A percentile compares a stretch with the other conserved stretches of the same genome.
Conservation (phyloP, 2,113 vertebrate species). For the Cnemophilus loriae region DNA sequence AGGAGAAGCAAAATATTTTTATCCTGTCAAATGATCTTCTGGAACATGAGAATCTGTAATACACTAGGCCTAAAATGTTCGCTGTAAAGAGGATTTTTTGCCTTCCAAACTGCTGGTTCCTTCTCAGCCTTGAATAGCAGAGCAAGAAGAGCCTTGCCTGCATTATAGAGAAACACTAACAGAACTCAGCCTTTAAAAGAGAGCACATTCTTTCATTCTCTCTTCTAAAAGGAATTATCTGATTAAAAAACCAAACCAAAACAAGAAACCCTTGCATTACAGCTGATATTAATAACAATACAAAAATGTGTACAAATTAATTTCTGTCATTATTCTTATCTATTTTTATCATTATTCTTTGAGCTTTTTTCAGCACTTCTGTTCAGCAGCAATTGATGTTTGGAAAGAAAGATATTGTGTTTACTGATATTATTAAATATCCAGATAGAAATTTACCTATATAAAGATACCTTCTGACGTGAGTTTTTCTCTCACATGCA, state of each 20-base stretch:
- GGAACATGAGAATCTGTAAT: not conserved
- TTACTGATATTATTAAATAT: not conserved
- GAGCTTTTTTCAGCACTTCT: not conserved
- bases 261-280: not conserved
- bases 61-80: not conserved
- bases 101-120: not conserved
- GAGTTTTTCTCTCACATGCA: not conserved
- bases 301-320: not conserved
- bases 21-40: not conserved
- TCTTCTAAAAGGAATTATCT: not conserved
- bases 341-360: not conserved
- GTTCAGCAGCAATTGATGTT: not conserved
- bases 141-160: not conserved
- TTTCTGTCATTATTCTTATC: not conserved
- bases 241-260: not conserved
- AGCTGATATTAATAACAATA: not conserved
- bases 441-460: not conserved
- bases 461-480: not conserved
- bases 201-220: not conserved
- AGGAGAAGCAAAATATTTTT: not conserved
- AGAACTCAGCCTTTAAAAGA: not conserved
- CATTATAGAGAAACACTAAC: not conserved
- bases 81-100: not conserved
- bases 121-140: not conserved
- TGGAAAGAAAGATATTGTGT: not conserved